phyloP scores from a whole-genome alignment of 1,140 invertebrate genomes.

The Lycorma delicatula region DNA sequence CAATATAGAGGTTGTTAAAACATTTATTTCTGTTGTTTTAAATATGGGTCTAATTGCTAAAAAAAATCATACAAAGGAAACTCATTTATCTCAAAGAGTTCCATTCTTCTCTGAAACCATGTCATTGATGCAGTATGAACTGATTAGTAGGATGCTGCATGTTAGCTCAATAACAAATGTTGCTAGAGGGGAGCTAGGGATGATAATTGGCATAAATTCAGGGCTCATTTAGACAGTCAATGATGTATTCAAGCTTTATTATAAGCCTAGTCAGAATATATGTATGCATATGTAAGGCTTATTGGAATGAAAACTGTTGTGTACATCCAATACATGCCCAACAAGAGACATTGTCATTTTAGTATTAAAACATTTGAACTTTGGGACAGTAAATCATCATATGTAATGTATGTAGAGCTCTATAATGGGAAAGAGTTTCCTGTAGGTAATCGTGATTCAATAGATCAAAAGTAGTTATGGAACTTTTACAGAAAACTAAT shows the following conservation, averaged over 20 bases:
- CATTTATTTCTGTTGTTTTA: no score
- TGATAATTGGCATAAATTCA: not conserved
- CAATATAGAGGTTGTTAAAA: no score
- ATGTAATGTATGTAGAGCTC: conserved; percentile 1
- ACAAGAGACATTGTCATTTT: not conserved
- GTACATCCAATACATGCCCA: conserved; percentile 3
- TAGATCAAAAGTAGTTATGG: not conserved
- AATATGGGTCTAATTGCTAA: no score
- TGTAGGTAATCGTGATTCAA: not conserved
- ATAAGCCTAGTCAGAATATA: not conserved
- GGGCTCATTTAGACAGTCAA: not conserved
- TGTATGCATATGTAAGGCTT: conserved; percentile 9
- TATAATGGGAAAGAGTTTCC: conserved; percentile 4
- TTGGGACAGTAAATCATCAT: not conserved
- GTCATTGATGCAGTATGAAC: no score
- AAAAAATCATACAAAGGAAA: no score
- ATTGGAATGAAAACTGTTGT: conserved; percentile 4
- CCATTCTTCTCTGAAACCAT: no score
- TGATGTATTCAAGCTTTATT: not conserved
- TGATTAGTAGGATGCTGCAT: no score
- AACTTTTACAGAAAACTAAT: not conserved
- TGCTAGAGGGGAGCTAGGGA: not conserved
- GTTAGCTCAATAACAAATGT: no score
- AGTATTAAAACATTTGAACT: conserved; percentile 6
- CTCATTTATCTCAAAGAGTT: no score